phyloP scores from a whole-genome alignment of 2,113 vertebrate genomes.

The Rynchops niger region DNA sequence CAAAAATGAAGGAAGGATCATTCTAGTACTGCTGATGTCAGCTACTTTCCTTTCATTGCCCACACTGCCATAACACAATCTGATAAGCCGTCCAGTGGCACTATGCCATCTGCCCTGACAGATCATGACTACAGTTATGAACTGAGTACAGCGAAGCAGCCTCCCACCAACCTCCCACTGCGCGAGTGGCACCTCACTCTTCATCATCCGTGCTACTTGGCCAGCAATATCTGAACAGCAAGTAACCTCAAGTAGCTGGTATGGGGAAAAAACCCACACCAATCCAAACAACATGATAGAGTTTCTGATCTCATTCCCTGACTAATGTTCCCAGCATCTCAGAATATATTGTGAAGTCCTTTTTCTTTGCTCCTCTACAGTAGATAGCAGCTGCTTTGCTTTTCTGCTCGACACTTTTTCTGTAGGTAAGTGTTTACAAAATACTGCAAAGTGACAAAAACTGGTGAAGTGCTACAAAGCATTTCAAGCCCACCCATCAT shows the following conservation, averaged over 20 bases:
- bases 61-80: not conserved
- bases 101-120: not conserved
- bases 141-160: not conserved
- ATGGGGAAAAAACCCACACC: not conserved
- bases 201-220: not conserved
- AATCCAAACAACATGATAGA: not conserved
- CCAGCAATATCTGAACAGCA: not conserved
- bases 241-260: not conserved
- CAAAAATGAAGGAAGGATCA: not conserved
- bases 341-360: not conserved
- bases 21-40: not conserved
- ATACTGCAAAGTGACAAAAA: not conserved
- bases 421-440: not conserved
- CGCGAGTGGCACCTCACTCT: not conserved
- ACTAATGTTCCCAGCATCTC: not conserved
- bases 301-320: not conserved
- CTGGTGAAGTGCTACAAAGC: not conserved
- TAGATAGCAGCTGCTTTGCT: not conserved
- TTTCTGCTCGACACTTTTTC: not conserved
- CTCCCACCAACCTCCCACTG: not conserved
- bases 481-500: not conserved
- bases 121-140: not conserved
- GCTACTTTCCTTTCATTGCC: not conserved
- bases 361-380: not conserved
- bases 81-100: not conserved